Evolutionary conservation across 2,888 invertebrate species (phyloP).

Genomic region (Plebejus argus): DNA sequence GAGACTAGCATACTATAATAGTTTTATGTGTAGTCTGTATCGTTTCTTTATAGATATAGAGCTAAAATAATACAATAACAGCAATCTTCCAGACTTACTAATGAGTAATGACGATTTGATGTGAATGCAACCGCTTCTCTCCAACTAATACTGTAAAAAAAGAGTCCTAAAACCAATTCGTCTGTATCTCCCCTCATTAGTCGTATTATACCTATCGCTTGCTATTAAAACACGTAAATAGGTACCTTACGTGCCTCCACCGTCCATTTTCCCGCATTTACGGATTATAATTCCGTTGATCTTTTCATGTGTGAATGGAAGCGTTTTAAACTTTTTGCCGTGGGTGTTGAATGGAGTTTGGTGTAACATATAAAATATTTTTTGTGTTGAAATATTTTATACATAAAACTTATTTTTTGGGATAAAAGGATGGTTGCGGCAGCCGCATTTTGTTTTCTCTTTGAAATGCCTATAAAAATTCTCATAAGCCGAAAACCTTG

Average conservation of each 20-base stretch:
- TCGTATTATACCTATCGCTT: not conserved
- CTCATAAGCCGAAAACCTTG: too few species aligned
- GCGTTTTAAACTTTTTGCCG: constrained; percentile 7
- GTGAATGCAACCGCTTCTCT: too few species aligned
- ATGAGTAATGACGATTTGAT: too few species aligned
- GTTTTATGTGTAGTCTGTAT: too few species aligned
- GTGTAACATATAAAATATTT: not conserved
- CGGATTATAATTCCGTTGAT: constrained; percentile 24
- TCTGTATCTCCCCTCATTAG: not conserved
- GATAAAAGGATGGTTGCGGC: not conserved
- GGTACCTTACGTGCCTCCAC: not conserved
- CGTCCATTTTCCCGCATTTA: constrained; percentile 27
- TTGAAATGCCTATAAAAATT: too few species aligned
- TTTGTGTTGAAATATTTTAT: not conserved
- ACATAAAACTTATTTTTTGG: constrained; percentile 10
- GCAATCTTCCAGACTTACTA: too few species aligned
- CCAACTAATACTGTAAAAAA: too few species aligned
- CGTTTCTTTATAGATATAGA: too few species aligned
- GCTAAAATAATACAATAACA: too few species aligned
- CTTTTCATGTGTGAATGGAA: constrained; percentile 26
- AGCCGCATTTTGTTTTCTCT: not conserved
- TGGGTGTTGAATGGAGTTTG: constrained; percentile 13
- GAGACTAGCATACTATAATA: too few species aligned
- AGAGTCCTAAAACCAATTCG: not conserved
- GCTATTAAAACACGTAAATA: not conserved